Evolutionary conservation across 2,888 invertebrate species (phyloP).

Genomic region (Drosophila infuscata): DNA sequence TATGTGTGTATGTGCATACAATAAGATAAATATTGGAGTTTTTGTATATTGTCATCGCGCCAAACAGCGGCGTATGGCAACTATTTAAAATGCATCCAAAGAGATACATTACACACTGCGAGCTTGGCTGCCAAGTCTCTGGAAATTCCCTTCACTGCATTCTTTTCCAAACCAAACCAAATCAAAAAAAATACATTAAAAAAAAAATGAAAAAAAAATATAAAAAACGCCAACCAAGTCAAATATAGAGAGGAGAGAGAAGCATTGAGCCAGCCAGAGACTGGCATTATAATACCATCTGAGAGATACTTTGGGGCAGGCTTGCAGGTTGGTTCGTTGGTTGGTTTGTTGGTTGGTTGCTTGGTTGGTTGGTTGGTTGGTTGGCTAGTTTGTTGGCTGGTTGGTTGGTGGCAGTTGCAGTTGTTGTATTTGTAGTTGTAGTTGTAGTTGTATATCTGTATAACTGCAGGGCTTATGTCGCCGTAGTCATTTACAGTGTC

Average conservation of each 20-base stretch:
- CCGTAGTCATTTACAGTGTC: constrained; percentile 75
- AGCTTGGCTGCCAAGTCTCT: constrained; percentile 74
- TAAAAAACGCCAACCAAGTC: neutral
- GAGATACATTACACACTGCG: constrained; percentile 77
- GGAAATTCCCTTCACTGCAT: constrained; percentile 83
- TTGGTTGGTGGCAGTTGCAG: neutral
- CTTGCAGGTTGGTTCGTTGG: constrained; percentile 57
- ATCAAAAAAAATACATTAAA: constrained; percentile 4
- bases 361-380: neutral
- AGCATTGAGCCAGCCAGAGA: constrained; percentile 23
- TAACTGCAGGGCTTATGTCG: constrained; percentile 68
- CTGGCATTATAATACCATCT: constrained; percentile 38
- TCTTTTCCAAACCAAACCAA: constrained; percentile 71
- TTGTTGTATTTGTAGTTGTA: neutral
- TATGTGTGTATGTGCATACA: constrained; percentile 17
- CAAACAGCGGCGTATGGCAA: constrained; percentile 71
- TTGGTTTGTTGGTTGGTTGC: neutral
- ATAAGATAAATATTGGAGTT: constrained; percentile 4
- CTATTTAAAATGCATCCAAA: constrained; percentile 76
- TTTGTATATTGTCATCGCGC: constrained; percentile 68
- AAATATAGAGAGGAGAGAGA: constrained; percentile 16
- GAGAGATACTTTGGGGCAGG: constrained; percentile 66
- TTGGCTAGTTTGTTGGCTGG: no score
- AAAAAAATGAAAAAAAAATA: neutral
- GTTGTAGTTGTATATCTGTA: constrained; percentile 35